These are phyloP conservation scores for Phyllotreta striolata DNA, from an alignment of 2,888 invertebrate species.

Conservation along the genomic window DNA sequence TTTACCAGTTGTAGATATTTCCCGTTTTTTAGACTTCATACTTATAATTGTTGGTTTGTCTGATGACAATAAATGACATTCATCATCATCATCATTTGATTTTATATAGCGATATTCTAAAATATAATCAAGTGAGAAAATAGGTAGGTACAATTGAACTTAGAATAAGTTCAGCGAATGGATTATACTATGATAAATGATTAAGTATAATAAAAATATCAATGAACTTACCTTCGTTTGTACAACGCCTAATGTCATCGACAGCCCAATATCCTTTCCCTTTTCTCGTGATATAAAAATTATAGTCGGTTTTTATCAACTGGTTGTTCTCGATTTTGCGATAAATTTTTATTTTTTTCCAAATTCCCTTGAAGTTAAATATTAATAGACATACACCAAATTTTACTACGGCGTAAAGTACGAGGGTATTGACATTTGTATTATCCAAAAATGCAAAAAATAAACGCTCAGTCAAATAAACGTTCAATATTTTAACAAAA, in stretches of 20 bases:
- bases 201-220: not conserved
- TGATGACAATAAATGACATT: slow-evolving; percentile 25
- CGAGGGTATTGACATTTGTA: too few species aligned
- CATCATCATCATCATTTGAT: not conserved
- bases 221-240: slow-evolving; percentile 30
- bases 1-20: slow-evolving; percentile 3
- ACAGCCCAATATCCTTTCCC: slow-evolving; percentile 42
- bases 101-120: slow-evolving; percentile 34
- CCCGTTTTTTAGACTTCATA: not conserved
- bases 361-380: slow-evolving; percentile 23
- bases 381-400: not conserved
- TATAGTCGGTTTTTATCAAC: not conserved
- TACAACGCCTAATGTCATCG: slow-evolving; percentile 44
- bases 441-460: too few species aligned
- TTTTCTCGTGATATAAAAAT: not conserved
- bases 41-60: not conserved
- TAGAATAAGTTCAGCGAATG: too few species aligned
- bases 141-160: not conserved
- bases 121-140: not conserved
- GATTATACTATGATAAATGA: too few species aligned
- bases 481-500: too few species aligned
- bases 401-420: too few species aligned
- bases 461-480: too few species aligned
- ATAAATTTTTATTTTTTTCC: slow-evolving; percentile 27
- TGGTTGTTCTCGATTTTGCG: not conserved